Base-by-base conservation (phyloP, 2,113 vertebrate species). In the Mustela lutreola region DNA sequence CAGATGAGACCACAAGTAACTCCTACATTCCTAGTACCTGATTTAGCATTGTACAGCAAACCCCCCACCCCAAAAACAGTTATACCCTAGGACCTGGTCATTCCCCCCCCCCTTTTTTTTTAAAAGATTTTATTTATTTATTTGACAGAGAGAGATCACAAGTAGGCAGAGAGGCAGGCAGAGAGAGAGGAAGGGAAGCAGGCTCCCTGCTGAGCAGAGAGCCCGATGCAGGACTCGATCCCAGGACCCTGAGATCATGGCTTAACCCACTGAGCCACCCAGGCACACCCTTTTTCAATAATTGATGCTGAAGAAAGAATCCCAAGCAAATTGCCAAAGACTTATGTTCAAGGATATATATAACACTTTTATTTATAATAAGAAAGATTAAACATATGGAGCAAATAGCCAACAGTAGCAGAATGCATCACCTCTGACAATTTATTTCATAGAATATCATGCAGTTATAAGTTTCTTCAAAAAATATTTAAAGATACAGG, bases 301-400 rank as follows among this genome's bases (percentile, higher is more conserved):
- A 96, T 86, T 87, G 87, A 92, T 90, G 95, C 67, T 82, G 81
- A 85, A 82, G 67, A 85, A 84, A 79, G 85, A 92, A 93, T 65
- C 24, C n/a, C 62, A 92, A 97, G 65, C 71, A 95, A 96, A 91
- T 87, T 87, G 73, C 86, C 73, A 82, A 95, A 90, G 28, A 82
- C 75, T 94, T 95, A 82, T 73, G 56, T 42, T 42, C 36, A 92
- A 70, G 62, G 4, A 73, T 65, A n/a, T 67, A 86, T 91, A 80
- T 28, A 65, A 18, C 83, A 93, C 28, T 36, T 85, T 90, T 75
- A 96, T 67, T 58, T 89, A 97, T 91, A 91, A 93, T 81, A 95
- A 4, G 26, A 71, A 95, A 95, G 24, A 70, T 67, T 42, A 60
- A 92, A 87, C 76, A 89, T 73, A 50, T 82, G 26, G 36, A 28